Evolutionary conservation across 1,140 invertebrate species (phyloP), one percentile per base, ranked within the genome.

Genomic region (Neodiprion lecontei): DNA sequence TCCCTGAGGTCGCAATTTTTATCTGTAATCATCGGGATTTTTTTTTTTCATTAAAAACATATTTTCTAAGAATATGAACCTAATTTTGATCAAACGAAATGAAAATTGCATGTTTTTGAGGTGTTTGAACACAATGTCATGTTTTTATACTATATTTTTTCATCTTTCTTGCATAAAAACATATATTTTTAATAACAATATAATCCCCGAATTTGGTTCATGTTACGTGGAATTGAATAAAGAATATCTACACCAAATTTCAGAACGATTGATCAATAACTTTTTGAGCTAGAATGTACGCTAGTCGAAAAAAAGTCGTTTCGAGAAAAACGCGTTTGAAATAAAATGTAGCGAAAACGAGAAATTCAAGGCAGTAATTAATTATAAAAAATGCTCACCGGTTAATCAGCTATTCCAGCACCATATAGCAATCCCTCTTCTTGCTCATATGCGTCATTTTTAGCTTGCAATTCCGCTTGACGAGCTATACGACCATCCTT

Each of bases 91-190:
- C n/a, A 74, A 74, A 69, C 5, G 53, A 50, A 23, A 53, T 74
- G 49, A 69, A 69, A 74, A 74, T 74, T 69, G 67, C 28, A 48
- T 68, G 3, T 68, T 74, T 74, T 68, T n/a, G 66, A 74, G 73
- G 73, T 74, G 73, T 74, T 74, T 74, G 73, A 74, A 74, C 67
- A 74, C 11, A 74, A 74, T 74, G 72, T 74, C 7, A 68, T 69
- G 72, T 68, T 74, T 74, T 74, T 68, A 40, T 17, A 61, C 53
- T 9, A 61, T 17, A 17, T 40, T 61, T 61, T 61, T 61, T 61
- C 53, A 61, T 7, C n/a, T 61, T 17, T 61, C 9, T 61, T 9
- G 53, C 53, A 61, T 14, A 14, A 12, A 69, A 9, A 69, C 3
- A 69, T 7, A 69, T 12, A 21, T 21, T 23, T 23, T 23, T 23